Percentiles rank a stretch among this genome's conserved stretches.
phyloP scores from a whole-genome alignment of 2,113 vertebrate genomes.

The Sander lucioperca region DNA sequence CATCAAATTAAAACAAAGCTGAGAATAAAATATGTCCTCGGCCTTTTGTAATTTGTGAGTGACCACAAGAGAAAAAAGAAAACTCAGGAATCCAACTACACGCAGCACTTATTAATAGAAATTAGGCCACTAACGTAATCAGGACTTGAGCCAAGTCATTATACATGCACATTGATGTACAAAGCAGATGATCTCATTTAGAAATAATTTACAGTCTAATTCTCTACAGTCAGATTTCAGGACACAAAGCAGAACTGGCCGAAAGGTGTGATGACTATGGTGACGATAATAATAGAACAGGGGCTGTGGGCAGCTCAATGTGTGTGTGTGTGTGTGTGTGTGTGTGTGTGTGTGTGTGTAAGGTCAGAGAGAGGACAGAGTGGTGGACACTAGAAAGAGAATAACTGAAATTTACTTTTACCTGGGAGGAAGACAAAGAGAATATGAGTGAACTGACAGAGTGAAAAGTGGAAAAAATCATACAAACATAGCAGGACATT shows the following conservation, averaged over 20 bases:
- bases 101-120: slow-evolving; percentile 66
- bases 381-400: not conserved
- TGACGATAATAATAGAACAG: slow-evolving; percentile 8
- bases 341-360: not conserved
- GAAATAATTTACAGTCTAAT: slow-evolving; percentile 41
- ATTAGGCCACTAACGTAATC: slow-evolving; percentile 63
- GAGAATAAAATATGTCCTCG: not conserved
- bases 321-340: not conserved
- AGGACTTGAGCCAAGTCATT: slow-evolving; percentile 49
- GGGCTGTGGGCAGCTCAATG: no score
- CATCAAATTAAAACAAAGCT: not conserved
- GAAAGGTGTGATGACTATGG: not conserved
- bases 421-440: not conserved
- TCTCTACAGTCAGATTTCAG: not conserved
- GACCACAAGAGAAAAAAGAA: not conserved
- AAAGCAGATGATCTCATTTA: slow-evolving; percentile 51
- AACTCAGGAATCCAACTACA: slow-evolving; percentile 28
- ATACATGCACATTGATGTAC: slow-evolving; percentile 45
- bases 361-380: not conserved
- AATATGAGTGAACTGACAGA: not conserved
- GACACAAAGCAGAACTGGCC: slow-evolving; percentile 35
- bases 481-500: not conserved
- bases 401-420: not conserved
- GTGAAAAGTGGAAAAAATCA: not conserved
- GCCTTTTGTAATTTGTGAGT: not conserved